phyloP scores from a whole-genome alignment of 2,888 invertebrate species.

The Spisula subtruncata region DNA sequence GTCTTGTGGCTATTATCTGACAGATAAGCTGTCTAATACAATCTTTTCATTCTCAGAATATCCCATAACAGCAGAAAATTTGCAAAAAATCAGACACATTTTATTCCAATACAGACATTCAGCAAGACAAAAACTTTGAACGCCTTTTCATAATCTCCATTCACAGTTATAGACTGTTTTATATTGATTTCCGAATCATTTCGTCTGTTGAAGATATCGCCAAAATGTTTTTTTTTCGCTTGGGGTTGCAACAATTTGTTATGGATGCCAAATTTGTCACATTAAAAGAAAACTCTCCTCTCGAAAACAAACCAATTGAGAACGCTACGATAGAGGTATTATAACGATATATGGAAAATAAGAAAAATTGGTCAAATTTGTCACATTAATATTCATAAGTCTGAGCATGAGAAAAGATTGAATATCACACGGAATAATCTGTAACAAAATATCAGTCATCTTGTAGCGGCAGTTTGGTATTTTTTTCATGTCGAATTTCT shows the following conservation, averaged over 20 bases:
- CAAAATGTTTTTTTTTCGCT: background rate
- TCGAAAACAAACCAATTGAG: background rate
- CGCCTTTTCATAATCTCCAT: background rate
- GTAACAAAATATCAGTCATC: background rate
- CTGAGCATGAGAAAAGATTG: background rate
- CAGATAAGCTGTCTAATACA: background rate
- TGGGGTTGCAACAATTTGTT: conserved; percentile 29
- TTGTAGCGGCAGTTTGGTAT: background rate
- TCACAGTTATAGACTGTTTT: conserved; percentile 1
- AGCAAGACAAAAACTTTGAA: background rate
- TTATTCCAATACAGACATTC: background rate
- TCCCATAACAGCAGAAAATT: conserved; percentile 14
- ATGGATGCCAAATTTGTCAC: conserved; percentile 27
- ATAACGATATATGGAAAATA: conserved; percentile 13
- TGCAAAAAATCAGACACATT: conserved; percentile 24
- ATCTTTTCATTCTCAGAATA: background rate
- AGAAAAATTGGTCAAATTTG: conserved; percentile 1
- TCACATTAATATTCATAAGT: conserved; percentile 29
- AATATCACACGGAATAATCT: background rate
- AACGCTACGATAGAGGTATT: background rate
- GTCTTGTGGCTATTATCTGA: conserved; percentile 5
- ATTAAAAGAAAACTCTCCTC: conserved; percentile 4
- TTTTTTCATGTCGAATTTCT: background rate
- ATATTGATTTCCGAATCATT: conserved; percentile 19
- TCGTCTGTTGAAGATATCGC: conserved; percentile 1